Percentiles rank a stretch among this genome's conserved stretches.
Evolutionary conservation across 1,140 invertebrate species (phyloP).

Genomic region (Leptoteleia sp.): DNA sequence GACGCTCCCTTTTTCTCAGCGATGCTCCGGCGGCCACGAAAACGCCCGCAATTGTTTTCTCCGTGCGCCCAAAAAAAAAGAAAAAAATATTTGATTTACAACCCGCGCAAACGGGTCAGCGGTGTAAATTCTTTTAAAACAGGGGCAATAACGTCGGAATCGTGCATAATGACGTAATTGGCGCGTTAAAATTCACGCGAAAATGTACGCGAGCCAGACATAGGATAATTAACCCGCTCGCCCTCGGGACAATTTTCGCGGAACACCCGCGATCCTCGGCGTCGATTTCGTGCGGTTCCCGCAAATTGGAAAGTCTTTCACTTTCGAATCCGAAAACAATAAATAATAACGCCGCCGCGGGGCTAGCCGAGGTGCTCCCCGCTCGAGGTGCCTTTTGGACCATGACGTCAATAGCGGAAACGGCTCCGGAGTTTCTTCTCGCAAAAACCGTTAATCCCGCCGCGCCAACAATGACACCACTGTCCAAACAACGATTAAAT

Average conservation of each 20-base stretch:
- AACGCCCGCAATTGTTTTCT: too few species aligned
- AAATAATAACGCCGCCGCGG: constrained; percentile 22
- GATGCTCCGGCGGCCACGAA: too few species aligned
- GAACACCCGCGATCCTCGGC: not conserved
- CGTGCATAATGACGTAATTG: not conserved
- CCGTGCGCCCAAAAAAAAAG: too few species aligned
- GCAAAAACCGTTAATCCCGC: constrained; percentile 31
- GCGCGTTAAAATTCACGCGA: not conserved
- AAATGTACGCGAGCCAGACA: not conserved
- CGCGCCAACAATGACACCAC: constrained; percentile 9
- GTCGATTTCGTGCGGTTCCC: constrained; percentile 6
- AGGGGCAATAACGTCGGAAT: not conserved
- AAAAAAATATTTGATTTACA: not conserved
- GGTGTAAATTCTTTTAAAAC: not conserved
- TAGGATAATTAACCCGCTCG: not conserved
- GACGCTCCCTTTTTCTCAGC: too few species aligned
- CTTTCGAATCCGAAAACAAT: constrained; percentile 44
- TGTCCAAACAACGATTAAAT: constrained; percentile 33
- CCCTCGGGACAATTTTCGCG: not conserved
- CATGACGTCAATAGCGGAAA: constrained; percentile 38
- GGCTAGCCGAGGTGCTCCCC: constrained; percentile 1
- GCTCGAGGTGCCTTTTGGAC: constrained; percentile 5
- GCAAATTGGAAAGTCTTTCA: constrained; percentile 48
- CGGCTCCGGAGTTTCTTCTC: constrained; percentile 20
- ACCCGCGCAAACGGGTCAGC: not conserved